Conservation (phyloP, 2,797 vertebrate genomes). For the Zenarchopterus dispar region DNA sequence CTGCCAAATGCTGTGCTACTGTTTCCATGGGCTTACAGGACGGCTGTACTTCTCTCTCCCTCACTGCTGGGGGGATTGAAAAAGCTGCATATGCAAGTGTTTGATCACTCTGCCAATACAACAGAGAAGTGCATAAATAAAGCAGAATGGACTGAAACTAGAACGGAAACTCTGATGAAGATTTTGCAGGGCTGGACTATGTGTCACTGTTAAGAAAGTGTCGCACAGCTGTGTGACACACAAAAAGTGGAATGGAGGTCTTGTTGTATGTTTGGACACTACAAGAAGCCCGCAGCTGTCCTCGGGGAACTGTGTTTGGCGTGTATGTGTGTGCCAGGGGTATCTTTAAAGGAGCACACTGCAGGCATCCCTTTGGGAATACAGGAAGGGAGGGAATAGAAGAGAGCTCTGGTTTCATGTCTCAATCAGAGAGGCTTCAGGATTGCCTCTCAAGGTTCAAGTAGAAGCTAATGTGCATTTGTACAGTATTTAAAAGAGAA, state of each 20-base stretch:
- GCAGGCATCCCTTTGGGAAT: conserved; percentile 64
- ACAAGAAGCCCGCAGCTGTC: conserved; percentile 62
- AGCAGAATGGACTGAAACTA: conserved; percentile 29
- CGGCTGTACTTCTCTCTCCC: conserved; percentile 50
- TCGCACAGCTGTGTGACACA: conserved; percentile 18
- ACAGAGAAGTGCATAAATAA: conserved; percentile 42
- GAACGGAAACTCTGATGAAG: conserved; percentile 10
- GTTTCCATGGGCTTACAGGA: conserved; percentile 65
- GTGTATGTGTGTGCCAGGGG: conserved; percentile 62
- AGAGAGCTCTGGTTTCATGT: conserved; percentile 72
- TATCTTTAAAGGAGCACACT: conserved; percentile 65
- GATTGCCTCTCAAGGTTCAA: conserved; percentile 78
- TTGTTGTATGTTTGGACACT: conserved; percentile 45
- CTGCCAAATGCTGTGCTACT: conserved; percentile 74
- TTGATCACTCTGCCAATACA: conserved; percentile 66
- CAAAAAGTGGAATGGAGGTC: conserved; percentile 33
- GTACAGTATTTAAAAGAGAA: conserved; percentile 80
- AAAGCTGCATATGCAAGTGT: conserved; percentile 69
- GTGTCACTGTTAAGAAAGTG: conserved; percentile 20
- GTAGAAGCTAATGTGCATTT: conserved; percentile 75
- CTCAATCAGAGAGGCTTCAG: conserved; percentile 72
- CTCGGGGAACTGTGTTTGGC: conserved; percentile 62
- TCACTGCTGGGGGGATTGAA: conserved; percentile 53
- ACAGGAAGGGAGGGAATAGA: conserved; percentile 55
- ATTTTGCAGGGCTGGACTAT: conserved; percentile 28